Percentiles rank a stretch among this genome's conserved stretches.
These are phyloP conservation scores for Perdita meconis DNA, from an alignment of 2,888 invertebrate genomes.

Conservation along the genomic window DNA sequence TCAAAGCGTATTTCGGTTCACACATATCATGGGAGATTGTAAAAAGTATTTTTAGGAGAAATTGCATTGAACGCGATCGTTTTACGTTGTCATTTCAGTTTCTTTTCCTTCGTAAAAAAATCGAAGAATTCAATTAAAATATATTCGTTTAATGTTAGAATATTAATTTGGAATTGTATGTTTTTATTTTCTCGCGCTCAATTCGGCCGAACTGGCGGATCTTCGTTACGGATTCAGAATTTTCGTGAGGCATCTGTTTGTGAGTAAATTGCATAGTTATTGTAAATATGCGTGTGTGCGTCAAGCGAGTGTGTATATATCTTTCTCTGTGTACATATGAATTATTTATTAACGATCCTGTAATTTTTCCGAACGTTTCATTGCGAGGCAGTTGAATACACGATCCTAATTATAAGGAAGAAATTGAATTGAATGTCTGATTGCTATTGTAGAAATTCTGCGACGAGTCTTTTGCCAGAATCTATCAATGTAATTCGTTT, in stretches of 20 bases:
- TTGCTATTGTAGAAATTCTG: slow-evolving; percentile 35
- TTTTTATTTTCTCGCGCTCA: slow-evolving; percentile 53
- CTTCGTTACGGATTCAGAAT: slow-evolving; percentile 54
- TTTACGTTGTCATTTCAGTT: slow-evolving; percentile 20
- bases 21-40: slow-evolving; percentile 64
- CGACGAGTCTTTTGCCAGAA: slow-evolving; percentile 30
- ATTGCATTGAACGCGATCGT: slow-evolving; percentile 33
- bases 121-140: too few species aligned
- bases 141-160: slow-evolving; percentile 37
- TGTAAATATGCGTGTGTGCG: slow-evolving; percentile 62
- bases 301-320: slow-evolving; percentile 55
- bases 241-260: slow-evolving; percentile 65
- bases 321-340: slow-evolving; percentile 65
- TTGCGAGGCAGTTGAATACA: slow-evolving; percentile 46
- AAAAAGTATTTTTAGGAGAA: slow-evolving; percentile 44
- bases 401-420: slow-evolving; percentile 29
- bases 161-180: too few species aligned
- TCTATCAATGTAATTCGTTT: not conserved
- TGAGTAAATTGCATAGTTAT: slow-evolving; percentile 63
- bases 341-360: slow-evolving; percentile 69
- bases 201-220: slow-evolving; percentile 62
- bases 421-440: slow-evolving; percentile 27
- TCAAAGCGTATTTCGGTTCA: slow-evolving; percentile 48
- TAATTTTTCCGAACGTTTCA: slow-evolving; percentile 59
- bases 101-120: slow-evolving; percentile 7